Conservation (phyloP, 2,797 vertebrate species). For the Tragopan temminckii region DNA sequence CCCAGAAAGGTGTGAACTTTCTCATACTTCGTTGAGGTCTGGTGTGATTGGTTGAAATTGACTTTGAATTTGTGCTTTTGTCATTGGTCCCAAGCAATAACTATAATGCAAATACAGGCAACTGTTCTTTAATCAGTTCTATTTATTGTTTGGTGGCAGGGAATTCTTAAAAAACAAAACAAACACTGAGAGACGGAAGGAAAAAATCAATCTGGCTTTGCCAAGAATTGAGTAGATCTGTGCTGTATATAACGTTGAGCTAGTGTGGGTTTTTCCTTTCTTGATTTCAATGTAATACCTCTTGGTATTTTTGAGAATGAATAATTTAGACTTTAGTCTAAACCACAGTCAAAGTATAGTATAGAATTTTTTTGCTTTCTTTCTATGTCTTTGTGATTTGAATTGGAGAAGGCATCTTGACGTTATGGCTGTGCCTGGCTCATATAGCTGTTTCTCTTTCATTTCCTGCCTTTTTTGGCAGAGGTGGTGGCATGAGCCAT, state of each 20-base stretch:
- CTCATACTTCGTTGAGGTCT: not conserved
- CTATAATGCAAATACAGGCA: not conserved
- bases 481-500: not conserved
- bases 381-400: not conserved
- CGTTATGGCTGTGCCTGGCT: not conserved
- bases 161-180: not conserved
- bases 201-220: not conserved
- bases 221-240: not conserved
- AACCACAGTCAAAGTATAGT: not conserved
- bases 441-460: not conserved
- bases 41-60: not conserved
- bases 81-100: not conserved
- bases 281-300: not conserved
- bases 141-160: not conserved
- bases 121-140: not conserved
- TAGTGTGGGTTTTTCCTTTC: not conserved
- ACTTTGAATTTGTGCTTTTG: not conserved
- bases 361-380: not conserved
- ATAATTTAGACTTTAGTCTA: not conserved
- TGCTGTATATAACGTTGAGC: not conserved
- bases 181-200: not conserved
- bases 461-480: constrained; percentile 8
- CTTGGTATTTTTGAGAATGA: not conserved
- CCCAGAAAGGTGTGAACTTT: not conserved
- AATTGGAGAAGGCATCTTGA: not conserved